Evolutionary conservation across 2,797 vertebrate species (phyloP).

Genomic region (Hypotaenidia philippensis): DNA sequence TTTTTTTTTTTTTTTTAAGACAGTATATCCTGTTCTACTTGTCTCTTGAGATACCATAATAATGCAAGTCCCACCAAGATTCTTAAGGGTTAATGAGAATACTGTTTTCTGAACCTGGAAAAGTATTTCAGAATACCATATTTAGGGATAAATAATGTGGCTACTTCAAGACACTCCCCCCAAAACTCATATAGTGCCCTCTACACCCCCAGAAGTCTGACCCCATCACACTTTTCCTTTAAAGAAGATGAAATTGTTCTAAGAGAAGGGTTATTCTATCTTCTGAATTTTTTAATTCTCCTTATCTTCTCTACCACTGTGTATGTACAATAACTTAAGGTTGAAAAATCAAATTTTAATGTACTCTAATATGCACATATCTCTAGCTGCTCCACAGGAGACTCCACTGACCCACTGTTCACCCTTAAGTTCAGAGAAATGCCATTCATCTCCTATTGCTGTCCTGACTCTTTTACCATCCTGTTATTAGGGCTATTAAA

Average conservation of each 20-base stretch:
- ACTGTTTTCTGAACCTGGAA: not conserved
- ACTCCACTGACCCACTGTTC: not conserved
- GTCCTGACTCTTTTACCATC: not conserved
- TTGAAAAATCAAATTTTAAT: conserved; percentile 30
- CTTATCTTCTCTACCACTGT: not conserved
- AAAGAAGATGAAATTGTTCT: not conserved
- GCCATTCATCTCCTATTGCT: not conserved
- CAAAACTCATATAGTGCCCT: not conserved
- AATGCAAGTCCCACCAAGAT: not conserved
- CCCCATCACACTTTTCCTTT: not conserved
- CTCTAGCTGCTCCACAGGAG: not conserved
- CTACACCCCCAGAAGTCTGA: not conserved
- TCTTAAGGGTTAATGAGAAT: not conserved
- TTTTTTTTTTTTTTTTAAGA: not conserved
- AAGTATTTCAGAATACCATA: not conserved
- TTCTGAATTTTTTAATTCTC: not conserved
- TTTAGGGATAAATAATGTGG: not conserved
- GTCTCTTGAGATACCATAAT: not conserved
- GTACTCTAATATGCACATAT: not conserved
- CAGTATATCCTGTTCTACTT: not conserved
- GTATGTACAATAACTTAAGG: not conserved
- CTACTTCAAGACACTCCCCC: not conserved
- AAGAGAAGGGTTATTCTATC: not conserved
- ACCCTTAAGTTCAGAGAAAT: not conserved
- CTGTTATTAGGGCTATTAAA: not conserved